Percentiles rank a stretch among this genome's conserved stretches.
phyloP scores from a whole-genome alignment of 2,113 vertebrate genomes.

The Arvicanthis niloticus region DNA sequence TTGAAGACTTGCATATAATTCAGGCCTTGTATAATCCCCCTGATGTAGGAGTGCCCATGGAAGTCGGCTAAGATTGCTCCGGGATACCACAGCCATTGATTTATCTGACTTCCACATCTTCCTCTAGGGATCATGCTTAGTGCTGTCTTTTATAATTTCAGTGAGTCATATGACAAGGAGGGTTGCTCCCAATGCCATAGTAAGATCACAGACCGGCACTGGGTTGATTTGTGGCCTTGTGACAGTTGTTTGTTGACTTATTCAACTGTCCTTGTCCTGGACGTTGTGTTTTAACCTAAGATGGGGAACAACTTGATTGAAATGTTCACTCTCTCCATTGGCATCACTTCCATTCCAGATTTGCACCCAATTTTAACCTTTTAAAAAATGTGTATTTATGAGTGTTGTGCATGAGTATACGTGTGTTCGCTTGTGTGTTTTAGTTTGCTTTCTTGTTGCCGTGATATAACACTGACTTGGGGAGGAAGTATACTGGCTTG shows the following conservation, averaged over 20 bases:
- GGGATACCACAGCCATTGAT: slow-evolving; percentile 57
- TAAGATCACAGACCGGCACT: slow-evolving; percentile 21
- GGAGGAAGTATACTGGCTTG: neutral
- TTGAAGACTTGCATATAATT: slow-evolving; percentile 65
- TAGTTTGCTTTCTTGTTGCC: neutral
- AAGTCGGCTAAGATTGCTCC: slow-evolving; percentile 57
- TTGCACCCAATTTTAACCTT: slow-evolving; percentile 33
- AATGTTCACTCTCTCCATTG: neutral
- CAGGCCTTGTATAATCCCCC: neutral
- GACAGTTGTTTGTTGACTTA: slow-evolving; percentile 21
- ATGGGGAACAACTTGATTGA: neutral
- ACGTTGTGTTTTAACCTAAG: slow-evolving; percentile 18
- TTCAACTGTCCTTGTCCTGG: slow-evolving; percentile 36
- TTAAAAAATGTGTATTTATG: neutral
- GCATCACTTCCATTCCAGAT: slow-evolving; percentile 28
- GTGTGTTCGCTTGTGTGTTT: no score
- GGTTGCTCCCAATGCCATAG: neutral
- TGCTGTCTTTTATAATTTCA: slow-evolving; percentile 51
- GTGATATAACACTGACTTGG: neutral
- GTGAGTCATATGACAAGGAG: slow-evolving; percentile 8
- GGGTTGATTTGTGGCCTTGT: slow-evolving; percentile 45
- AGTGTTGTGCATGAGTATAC: no score
- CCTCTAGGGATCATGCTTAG: slow-evolving; percentile 54
- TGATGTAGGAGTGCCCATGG: slow-evolving; percentile 42
- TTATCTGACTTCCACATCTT: slow-evolving; percentile 60